phyloP scores from a whole-genome alignment of 2,113 vertebrate genomes.

The Hiodon tergisus region DNA sequence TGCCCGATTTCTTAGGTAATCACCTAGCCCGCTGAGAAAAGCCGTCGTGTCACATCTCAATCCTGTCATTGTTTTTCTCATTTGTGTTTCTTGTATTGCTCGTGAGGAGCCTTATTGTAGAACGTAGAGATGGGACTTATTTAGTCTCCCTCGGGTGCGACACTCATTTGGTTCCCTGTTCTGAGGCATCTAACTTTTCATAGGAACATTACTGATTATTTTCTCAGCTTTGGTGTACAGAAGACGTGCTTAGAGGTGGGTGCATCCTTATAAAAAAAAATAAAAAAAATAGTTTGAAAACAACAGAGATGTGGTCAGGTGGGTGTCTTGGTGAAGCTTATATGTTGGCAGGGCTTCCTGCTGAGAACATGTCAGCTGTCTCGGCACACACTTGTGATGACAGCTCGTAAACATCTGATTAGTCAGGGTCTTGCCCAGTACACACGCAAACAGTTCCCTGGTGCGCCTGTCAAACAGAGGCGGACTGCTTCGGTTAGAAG shows the following conservation, averaged over 20 bases:
- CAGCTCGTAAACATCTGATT: conserved; percentile 55
- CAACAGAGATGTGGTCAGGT: background rate
- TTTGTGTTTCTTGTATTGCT: conserved; percentile 13
- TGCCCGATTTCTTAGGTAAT: conserved; percentile 31
- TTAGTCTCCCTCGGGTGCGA: conserved; percentile 6
- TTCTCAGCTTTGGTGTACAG: background rate
- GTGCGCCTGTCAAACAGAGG: conserved; percentile 38
- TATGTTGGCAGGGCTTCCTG: conserved; percentile 12
- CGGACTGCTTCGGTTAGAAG: conserved; percentile 23
- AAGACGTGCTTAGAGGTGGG: background rate
- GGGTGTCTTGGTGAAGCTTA: background rate
- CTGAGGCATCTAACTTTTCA: background rate
- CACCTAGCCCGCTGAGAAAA: conserved; percentile 25
- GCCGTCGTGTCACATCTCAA: conserved; percentile 34
- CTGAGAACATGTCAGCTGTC: conserved; percentile 24
- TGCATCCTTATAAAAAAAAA: too few relatives aligned
- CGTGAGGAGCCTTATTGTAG: conserved; percentile 17
- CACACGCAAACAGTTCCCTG: conserved; percentile 40
- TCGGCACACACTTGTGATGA: conserved; percentile 32
- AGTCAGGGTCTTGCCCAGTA: conserved; percentile 44
- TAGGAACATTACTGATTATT: background rate
- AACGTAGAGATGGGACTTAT: conserved; percentile 11
- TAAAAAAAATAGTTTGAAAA: background rate
- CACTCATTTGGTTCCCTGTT: conserved; percentile 12
- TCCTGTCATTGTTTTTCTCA: conserved; percentile 31